These are phyloP conservation scores for Cebidichthys violaceus DNA, from an alignment of 2,113 vertebrate genomes.

Conservation along the genomic window DNA sequence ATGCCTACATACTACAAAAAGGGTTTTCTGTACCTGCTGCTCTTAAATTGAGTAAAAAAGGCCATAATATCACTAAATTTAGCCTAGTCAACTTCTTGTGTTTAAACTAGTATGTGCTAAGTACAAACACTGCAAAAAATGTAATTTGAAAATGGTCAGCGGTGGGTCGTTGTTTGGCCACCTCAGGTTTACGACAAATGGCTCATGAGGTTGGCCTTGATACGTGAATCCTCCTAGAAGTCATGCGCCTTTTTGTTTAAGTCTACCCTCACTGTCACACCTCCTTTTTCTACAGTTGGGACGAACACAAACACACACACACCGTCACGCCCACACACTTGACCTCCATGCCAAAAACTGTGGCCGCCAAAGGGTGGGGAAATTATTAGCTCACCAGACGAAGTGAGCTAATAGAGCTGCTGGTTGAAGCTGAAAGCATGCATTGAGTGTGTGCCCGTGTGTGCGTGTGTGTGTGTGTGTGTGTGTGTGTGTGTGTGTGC, in stretches of 20 bases:
- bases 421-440: neutral
- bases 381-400: neutral
- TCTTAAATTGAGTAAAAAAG: too few relatives aligned
- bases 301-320: neutral
- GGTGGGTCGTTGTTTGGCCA: neutral
- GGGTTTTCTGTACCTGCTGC: too few relatives aligned
- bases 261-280: neutral
- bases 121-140: neutral
- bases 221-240: neutral
- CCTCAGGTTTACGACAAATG: neutral
- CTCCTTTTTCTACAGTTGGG: neutral
- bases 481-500: constrained; percentile 23
- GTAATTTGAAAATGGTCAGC: neutral
- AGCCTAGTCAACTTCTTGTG: neutral
- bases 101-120: neutral
- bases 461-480: constrained; percentile 39
- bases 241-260: neutral
- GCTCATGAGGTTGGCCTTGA: neutral
- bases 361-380: neutral
- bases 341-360: neutral
- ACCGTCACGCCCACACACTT: neutral
- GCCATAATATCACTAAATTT: neutral
- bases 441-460: constrained; percentile 25
- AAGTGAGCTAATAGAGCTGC: neutral
- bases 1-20: too few relatives aligned